phyloP scores from a whole-genome alignment of 2,797 vertebrate genomes.

The Helarctos malayanus region DNA sequence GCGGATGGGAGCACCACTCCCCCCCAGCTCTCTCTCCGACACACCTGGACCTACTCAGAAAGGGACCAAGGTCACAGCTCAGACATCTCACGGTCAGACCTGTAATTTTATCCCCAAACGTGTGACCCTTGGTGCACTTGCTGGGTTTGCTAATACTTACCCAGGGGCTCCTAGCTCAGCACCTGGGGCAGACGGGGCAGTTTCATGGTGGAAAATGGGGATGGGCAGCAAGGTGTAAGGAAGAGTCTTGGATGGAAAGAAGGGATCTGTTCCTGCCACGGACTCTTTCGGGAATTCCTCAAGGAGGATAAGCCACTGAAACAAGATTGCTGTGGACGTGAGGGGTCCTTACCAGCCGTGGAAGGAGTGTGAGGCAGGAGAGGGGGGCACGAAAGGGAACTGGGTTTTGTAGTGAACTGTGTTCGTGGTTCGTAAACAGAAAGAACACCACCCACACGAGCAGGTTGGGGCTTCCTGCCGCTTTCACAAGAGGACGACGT shows the following conservation, averaged over 20 bases:
- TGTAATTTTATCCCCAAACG: fast-evolving
- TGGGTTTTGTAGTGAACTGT: fast-evolving
- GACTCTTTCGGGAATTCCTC: neutral
- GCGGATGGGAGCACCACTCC: fast-evolving
- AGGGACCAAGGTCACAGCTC: fast-evolving
- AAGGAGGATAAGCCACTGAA: neutral
- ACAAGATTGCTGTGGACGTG: fast-evolving
- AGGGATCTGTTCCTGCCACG: neutral
- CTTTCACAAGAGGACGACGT: neutral
- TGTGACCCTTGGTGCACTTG: fast-evolving
- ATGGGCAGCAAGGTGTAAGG: neutral
- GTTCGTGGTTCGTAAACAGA: fast-evolving
- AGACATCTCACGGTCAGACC: fast-evolving
- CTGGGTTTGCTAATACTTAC: fast-evolving
- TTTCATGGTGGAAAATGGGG: fast-evolving
- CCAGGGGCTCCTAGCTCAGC: neutral
- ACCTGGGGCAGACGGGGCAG: fast-evolving
- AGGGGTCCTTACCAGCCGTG: fast-evolving
- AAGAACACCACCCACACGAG: fast-evolving
- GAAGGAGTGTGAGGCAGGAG: neutral
- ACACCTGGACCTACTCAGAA: fast-evolving
- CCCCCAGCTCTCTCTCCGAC: fast-evolving
- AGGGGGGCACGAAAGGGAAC: fast-evolving
- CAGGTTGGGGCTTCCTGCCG: fast-evolving
- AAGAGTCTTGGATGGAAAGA: neutral